Base-by-base conservation (phyloP, 2,888 invertebrate genomes). In the Ecliptopera silaceata region DNA sequence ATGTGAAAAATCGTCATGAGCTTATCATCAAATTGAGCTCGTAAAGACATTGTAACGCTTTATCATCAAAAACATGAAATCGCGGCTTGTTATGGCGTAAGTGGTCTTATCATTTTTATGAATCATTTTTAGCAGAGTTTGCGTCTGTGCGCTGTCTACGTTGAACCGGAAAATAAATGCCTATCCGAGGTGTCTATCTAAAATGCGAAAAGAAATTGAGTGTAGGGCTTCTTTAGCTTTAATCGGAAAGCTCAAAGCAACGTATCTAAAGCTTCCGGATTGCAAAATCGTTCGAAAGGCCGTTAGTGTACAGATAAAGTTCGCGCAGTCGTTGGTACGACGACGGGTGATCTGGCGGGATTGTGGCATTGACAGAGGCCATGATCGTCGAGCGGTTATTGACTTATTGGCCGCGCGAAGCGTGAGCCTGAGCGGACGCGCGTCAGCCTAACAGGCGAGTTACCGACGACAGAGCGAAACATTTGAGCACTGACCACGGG, bases 311-410 rank as follows among this genome's bases (percentile, higher is more conserved):
- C 4, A 26, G 36, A 10, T 34, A 18, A 47, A 12, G 22, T 13
- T 42, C 42, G 20, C 26, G 42, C 13, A 47, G 41, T 18, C 12
- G 55, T 41, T 38, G 20, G 42, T 51, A 34, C 31, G 43, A 44
- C 56, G 63, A 26, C 22, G 22, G 22, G 26, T 26, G 26, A 62
- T 70, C 63, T 63, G 64, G 67, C 69, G 71, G 75, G 72, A 31
- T 70, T 61, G 76, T 85, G 88, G 84, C 87, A 88, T 86, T 86
- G 88, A 84, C 82, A 82, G 86, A 86, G 88, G 88, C 88, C 88
- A 79, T 83, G 85, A 84, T 80, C 82, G 77, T 57, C 65, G 79
- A 72, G 84, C 86, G 88, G 88, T 86, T 87, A 88, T 84, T 87
- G 88, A 84, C 86, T 87, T 84, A 79, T 56, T 39, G 44, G 15